Base-by-base conservation (phyloP, 1,140 invertebrate genomes). In the Marisa cornuarietis region DNA sequence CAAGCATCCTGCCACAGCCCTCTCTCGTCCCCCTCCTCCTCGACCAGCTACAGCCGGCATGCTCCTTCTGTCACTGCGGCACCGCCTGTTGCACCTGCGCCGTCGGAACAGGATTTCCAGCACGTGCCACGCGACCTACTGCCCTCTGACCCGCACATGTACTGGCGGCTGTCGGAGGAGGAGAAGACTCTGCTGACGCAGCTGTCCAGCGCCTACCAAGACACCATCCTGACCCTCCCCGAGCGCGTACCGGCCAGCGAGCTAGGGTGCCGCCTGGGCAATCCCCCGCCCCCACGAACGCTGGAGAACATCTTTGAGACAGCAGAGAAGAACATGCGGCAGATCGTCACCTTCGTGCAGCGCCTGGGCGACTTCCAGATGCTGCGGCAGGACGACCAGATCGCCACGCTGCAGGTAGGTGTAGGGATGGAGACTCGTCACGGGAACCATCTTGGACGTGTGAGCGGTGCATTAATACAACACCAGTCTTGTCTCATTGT, bases 331-430 rank as follows among this genome's bases (percentile, higher is more conserved):
- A 83, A 83, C 22, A 84, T 86, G 6, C 72, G 80, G 63, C 81
- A 82, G 52, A 79, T 87, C 22, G 85, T 87, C 31, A 82, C 83
- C 68, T 87, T 86, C 81, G 83, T 86, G 24, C 86, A 87, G 76
- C 76, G 81, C 54, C 74, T 87, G 13, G 83, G 81, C 20, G 85
- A 87, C 77, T 87, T 87, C 68, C 69, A 82, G 31, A n/a, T 77
- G 42, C 62, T 87, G 66, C 83, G 81, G 71, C 81, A 84, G 42
- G 85, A 86, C 16, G 84, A 87, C 69, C 84, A 87, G 78, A 84
- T 86, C 42, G 75, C 83, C 3, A 68, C 79, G 16, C 78, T 87
- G 26, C 86, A 87, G 71, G 76, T 83, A 1, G 82, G 85, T 80
- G 82, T 58, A 6, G 31, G 3, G 31, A 42, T 42, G 31, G 31